Percentiles rank a stretch among this genome's conserved stretches.
Evolutionary conservation across 53 echinoderm and acorn worm species (phyloP).

Genomic region (Pentamera pediparva): DNA sequence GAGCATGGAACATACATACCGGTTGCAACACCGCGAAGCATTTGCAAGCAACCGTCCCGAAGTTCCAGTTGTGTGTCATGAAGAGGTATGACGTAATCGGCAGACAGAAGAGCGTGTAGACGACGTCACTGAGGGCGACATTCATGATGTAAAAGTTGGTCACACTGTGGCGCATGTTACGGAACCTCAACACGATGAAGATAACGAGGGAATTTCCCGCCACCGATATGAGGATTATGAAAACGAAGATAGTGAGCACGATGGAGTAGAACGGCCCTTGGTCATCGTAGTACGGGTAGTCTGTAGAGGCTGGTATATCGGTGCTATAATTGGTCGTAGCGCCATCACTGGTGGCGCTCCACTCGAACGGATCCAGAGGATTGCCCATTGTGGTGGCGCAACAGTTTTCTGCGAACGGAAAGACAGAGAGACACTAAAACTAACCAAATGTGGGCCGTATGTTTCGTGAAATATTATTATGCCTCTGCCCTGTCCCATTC

Average conservation of each 20-base stretch:
- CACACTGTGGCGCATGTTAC: slow-evolving; percentile 76
- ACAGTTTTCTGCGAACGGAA: too few species aligned
- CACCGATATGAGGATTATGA: slow-evolving; percentile 65
- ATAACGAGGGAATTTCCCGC: slow-evolving; percentile 83
- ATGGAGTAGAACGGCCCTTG: slow-evolving; percentile 28
- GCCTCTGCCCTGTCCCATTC: too few species aligned
- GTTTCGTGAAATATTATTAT: too few species aligned
- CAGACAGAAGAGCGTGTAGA: slow-evolving; percentile 68
- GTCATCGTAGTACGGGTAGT: not conserved
- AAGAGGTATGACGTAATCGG: slow-evolving; percentile 63
- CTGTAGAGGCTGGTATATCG: not conserved
- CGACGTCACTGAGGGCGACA: slow-evolving; percentile 80
- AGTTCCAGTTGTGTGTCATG: slow-evolving; percentile 44
- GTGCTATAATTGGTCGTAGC: too few species aligned
- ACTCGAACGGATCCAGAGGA: too few species aligned
- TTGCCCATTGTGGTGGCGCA: too few species aligned
- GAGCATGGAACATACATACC: too few species aligned
- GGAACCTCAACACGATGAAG: slow-evolving; percentile 76
- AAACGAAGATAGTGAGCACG: slow-evolving; percentile 51
- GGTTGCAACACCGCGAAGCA: slow-evolving; percentile 62
- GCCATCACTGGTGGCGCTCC: too few species aligned
- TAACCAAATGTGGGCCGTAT: too few species aligned
- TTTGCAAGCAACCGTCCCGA: slow-evolving; percentile 79
- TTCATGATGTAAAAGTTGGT: slow-evolving; percentile 99
- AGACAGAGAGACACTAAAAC: too few species aligned